Conservation (phyloP, 2,797 vertebrate genomes). For the Sebastes diaconus region DNA sequence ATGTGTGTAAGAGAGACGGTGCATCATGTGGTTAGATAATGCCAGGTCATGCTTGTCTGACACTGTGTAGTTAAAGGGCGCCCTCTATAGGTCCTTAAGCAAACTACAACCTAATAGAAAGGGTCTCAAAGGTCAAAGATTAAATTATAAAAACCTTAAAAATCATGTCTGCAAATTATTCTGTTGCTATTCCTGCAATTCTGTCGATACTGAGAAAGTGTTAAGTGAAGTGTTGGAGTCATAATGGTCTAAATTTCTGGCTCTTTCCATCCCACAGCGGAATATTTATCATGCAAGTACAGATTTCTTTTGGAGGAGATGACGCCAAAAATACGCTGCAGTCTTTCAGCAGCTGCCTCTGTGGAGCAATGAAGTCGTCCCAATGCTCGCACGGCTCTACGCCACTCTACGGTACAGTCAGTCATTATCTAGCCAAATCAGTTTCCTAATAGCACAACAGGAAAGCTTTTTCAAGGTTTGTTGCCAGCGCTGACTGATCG, state of each 20-base stretch:
- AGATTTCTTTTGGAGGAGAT: slow-evolving; percentile 6
- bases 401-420: not conserved
- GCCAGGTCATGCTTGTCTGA: slow-evolving; percentile 40
- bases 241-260: not conserved
- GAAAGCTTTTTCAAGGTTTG: not conserved
- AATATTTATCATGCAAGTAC: not conserved
- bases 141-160: not conserved
- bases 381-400: not conserved
- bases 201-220: not conserved
- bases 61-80: slow-evolving; percentile 38
- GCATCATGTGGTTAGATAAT: slow-evolving; percentile 19
- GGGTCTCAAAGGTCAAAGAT: slow-evolving; percentile 50
- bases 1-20: not conserved
- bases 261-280: not conserved
- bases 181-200: not conserved
- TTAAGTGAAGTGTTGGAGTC: not conserved
- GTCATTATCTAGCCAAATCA: not conserved
- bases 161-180: not conserved
- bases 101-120: slow-evolving; percentile 4
- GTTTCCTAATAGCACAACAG: not conserved
- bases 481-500: not conserved
- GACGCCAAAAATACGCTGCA: not conserved
- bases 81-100: slow-evolving; percentile 54
- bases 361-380: not conserved
- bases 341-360: slow-evolving; percentile 1